A percentile compares a stretch with the other conserved stretches of the same genome.
Conservation (phyloP, 2,113 vertebrate species). For the Rhizomys pruinosus region DNA sequence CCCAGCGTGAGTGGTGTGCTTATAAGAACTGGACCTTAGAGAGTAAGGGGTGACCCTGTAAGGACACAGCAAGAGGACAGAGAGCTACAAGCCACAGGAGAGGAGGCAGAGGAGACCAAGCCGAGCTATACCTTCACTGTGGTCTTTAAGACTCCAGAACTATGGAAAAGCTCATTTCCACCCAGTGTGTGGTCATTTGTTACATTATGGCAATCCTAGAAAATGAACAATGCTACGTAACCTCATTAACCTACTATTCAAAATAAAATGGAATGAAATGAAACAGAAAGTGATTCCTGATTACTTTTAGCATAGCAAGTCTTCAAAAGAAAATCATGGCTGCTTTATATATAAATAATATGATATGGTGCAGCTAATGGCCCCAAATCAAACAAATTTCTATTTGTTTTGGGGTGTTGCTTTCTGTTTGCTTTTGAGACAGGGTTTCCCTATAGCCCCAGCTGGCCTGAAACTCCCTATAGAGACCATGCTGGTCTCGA, state of each 20-base stretch:
- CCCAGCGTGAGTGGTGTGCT: background rate
- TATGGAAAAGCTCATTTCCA: background rate
- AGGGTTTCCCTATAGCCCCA: no score
- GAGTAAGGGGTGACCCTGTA: background rate
- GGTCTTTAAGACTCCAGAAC: background rate
- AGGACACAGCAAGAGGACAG: background rate
- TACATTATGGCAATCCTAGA: background rate
- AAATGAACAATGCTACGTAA: background rate
- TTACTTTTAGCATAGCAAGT: slow-evolving; percentile 4
- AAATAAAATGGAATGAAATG: slow-evolving; percentile 4
- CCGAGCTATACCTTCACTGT: background rate
- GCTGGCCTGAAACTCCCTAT: no score
- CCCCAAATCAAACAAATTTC: background rate
- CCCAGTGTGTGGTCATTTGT: background rate
- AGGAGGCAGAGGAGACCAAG: background rate
- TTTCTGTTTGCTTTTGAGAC: no score
- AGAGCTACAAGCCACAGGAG: background rate
- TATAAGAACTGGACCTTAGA: background rate
- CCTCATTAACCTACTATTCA: background rate
- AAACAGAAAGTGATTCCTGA: slow-evolving; percentile 30
- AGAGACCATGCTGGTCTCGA: no score
- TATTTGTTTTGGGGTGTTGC: background rate
- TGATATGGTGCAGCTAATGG: background rate
- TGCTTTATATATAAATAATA: background rate
- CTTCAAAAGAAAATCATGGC: slow-evolving; percentile 27